These are phyloP conservation scores for Drosophila sordidapex DNA, from an alignment of 2,888 invertebrate species.

Conservation along the genomic window DNA sequence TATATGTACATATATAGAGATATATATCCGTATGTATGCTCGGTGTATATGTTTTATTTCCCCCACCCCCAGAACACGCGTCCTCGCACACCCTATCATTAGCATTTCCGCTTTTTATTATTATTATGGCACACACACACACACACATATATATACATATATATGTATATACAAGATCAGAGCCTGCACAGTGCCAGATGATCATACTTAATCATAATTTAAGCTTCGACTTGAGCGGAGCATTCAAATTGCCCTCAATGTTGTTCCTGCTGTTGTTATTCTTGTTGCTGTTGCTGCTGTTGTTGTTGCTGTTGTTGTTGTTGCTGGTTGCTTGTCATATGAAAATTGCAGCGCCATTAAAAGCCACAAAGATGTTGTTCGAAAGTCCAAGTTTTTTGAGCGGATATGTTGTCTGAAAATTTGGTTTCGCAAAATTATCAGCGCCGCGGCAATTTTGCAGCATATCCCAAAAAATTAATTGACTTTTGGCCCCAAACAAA, in stretches of 20 bases:
- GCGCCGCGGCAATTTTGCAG: conserved; percentile 27
- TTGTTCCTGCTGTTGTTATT: conserved; percentile 7
- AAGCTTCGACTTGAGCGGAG: conserved; percentile 56
- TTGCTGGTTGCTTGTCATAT: conserved; percentile 70
- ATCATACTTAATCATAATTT: conserved; percentile 83
- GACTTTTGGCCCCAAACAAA: conserved; percentile 58
- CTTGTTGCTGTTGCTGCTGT: conserved; percentile 1
- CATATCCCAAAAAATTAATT: conserved; percentile 71
- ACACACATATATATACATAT: not conserved
- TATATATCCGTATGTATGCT: conserved; percentile 37
- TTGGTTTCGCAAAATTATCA: conserved; percentile 64
- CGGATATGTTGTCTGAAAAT: conserved; percentile 77
- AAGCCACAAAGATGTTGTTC: conserved; percentile 9
- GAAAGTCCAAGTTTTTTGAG: conserved; percentile 11
- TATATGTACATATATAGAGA: conserved; percentile 37
- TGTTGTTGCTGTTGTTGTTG: conserved; percentile 8
- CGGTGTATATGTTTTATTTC: conserved; percentile 2
- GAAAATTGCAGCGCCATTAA: conserved; percentile 79
- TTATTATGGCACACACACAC: conserved; percentile 65
- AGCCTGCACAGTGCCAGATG: conserved; percentile 60
- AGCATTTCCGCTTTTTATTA: conserved; percentile 85
- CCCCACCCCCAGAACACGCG: conserved; percentile 21
- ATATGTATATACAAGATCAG: conserved; percentile 10
- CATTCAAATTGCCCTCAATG: conserved; percentile 67
- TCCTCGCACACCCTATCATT: conserved; percentile 82